Evolutionary conservation across 2,888 invertebrate species (phyloP), one percentile per base, ranked within the genome.

Genomic region (Lasioglossum oenotherae): DNA sequence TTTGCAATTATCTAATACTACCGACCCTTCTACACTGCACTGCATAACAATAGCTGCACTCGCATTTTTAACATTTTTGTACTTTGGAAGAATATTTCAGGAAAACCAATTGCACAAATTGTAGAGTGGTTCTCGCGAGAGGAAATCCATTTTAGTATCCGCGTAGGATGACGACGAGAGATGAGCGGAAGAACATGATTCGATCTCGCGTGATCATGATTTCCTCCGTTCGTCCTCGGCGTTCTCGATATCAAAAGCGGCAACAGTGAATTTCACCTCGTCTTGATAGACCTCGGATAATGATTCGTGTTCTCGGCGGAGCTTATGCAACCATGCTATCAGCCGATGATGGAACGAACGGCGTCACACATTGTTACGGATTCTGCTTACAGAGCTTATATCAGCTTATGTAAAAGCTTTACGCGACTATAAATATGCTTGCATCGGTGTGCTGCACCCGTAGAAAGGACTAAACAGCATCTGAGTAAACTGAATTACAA

Each of bases 341-440:
- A 78, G 75, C 72, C 64, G 84, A 85, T 79, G 81, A 78, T 78
- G 77, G 72, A 82, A 41, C 75, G 64, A 81, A 84, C 75, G 44
- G 71, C 78, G 82, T 80, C 19, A 73, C 16, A 31, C 87, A 88
- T 81, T 85, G 83, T 89, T 91, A 87, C 80, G 91, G 92, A 90
- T 92, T 93, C 91, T 89, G 88, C 85, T 92, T 88, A 75, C 79
- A 57, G 75, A 87, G 89, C 87, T 92, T 53, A 82, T 82, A 10
- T 53, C n/a, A 60, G 74, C 90, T 92, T 92, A 91, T 88, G 84
- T 90, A 90, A 91, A 91, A 90, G 87, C 83, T 89, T 80, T 5
- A 67, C 46, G 69, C 71, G 72, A 44, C 76, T 80, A 46, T 81
- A 88, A 78, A 77, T 60, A 57, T n/a, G 16, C 2, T 6, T 2